Evolutionary conservation across 2,797 vertebrate species (phyloP), one percentile per base, ranked within the genome.

Genomic region (Sebastiscus tertius): DNA sequence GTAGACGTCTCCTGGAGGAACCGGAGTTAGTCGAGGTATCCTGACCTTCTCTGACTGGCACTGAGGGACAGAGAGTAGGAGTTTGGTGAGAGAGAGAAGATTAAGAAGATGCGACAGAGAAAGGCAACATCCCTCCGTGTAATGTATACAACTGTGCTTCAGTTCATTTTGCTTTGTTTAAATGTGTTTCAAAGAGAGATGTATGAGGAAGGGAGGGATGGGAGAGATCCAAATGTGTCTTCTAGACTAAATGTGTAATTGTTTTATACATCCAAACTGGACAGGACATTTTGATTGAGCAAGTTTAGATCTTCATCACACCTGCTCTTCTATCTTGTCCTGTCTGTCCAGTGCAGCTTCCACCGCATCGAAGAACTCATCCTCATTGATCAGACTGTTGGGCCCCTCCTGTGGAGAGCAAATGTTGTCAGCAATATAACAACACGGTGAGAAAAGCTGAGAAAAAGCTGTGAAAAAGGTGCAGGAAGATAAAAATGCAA

Each of bases 301-400:
- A 22, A 27, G 8, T 29, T 69, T 3, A 22, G 2, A 61, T 69
- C 22, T 60, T 31, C 26, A 42, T 46, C 88, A 29, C 95, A 99
- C 98, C 97, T 98, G 97, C 92, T 99, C 98, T 84, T 98, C 97
- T 90, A 99, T 98, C 95, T 98, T 98, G 93, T 99, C 98, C 89
- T 99, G 98, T 92, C 98, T 94, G 93, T 99, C 98, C 1, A 99
- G 96, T 62, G 97, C 98, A 84, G 98, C 98, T 95, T 99, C 98
- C 85, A 99, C 98, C 2, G 98, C 98, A 92, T 99, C 98, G 84
- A 99, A 99, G 92, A 99, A 99, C 88, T 99, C 98, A 59, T 99
- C 98, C 87, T 98, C 98, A 80, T 99, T 99, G 91, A 99, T 98
- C 82, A 98, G 94, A 92, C 97, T 97, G 90, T 98, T 97, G 55